phyloP scores from a whole-genome alignment of 1,140 invertebrate genomes.

The Papilio glaucus region DNA sequence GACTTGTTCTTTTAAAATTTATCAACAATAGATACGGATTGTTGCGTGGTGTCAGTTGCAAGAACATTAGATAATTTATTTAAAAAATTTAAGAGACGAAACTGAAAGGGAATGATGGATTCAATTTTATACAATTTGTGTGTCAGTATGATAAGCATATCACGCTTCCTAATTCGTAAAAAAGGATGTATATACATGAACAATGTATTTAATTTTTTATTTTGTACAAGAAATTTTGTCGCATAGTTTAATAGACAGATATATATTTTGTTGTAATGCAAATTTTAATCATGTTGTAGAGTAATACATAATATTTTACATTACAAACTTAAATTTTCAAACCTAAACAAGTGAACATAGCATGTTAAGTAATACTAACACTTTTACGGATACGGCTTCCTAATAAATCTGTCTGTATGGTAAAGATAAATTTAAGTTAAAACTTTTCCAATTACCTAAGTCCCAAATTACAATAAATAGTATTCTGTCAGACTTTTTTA shows the following conservation, averaged over 20 bases:
- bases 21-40: constrained; percentile 39
- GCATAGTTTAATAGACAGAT: neutral
- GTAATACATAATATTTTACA: too few species aligned
- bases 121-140: neutral
- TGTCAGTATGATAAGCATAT: neutral
- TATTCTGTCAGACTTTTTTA: too few species aligned
- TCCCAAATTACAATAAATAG: too few species aligned
- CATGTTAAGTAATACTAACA: too few species aligned
- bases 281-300: too few species aligned
- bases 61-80: neutral
- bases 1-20: constrained; percentile 55
- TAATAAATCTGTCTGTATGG: too few species aligned
- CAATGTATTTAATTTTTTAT: neutral
- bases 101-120: neutral
- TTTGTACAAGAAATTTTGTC: neutral
- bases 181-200: neutral
- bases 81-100: neutral
- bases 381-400: too few species aligned
- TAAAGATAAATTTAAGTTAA: too few species aligned
- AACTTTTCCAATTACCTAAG: too few species aligned
- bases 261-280: too few species aligned
- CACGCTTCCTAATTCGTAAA: neutral
- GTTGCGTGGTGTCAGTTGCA: constrained; percentile 33
- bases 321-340: neutral
- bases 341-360: too few species aligned